phyloP scores from a whole-genome alignment of 2,888 invertebrate species.

The Chymomyza fuscimana region DNA sequence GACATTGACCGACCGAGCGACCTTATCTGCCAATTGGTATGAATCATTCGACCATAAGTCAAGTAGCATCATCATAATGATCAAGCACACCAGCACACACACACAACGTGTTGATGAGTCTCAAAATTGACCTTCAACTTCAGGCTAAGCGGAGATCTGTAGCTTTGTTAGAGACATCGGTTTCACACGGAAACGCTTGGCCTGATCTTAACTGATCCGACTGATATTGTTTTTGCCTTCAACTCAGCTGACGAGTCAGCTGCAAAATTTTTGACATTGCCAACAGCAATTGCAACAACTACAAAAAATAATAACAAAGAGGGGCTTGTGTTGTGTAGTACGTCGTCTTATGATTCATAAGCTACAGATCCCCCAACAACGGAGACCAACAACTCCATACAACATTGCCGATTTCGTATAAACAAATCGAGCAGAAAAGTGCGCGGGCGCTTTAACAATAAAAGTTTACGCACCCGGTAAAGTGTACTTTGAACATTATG shows the following conservation, averaged over 20 bases:
- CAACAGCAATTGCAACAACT: background rate
- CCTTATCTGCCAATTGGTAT: conserved; percentile 21
- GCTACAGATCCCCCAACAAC: background rate
- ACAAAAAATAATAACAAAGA: background rate
- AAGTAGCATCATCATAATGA: conserved; percentile 18
- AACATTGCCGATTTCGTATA: background rate
- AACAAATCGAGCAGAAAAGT: conserved; percentile 2
- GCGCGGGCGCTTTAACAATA: conserved; percentile 3
- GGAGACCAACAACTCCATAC: background rate
- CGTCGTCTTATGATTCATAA: conserved; percentile 2
- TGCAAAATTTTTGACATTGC: background rate
- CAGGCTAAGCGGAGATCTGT: conserved; percentile 25
- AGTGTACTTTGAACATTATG: background rate
- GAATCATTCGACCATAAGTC: conserved; percentile 33
- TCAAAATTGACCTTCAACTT: conserved; percentile 66
- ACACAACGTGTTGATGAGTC: background rate
- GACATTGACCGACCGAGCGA: background rate
- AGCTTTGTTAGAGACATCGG: background rate
- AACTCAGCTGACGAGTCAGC: background rate
- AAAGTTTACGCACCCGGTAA: background rate
- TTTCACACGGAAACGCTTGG: background rate
- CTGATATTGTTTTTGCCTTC: background rate
- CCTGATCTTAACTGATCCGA: background rate
- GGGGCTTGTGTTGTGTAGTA: background rate
- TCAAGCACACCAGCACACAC: background rate